Base-by-base conservation (phyloP, 2,113 vertebrate genomes). In the Lepisosteus oculatus region DNA sequence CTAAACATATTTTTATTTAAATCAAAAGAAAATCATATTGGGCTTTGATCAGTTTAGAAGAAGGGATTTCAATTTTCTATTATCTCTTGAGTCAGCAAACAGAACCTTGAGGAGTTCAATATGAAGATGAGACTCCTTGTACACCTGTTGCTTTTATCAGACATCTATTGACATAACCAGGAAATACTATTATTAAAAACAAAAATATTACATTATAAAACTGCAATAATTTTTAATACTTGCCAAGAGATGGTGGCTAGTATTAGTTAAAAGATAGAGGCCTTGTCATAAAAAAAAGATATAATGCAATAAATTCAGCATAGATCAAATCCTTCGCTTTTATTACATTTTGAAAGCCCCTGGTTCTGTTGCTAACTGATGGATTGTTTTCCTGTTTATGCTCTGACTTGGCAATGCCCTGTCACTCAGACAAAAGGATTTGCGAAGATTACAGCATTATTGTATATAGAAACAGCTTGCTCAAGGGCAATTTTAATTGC, bases 401-500 rank as follows among this genome's bases (percentile, higher is more conserved):
- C 80, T 84, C 81, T 87, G 85, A 82, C 82, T 91, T 87, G 80
- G 88, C 80, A 84, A 85, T 89, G 88, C 87, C 84, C 84, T 89
- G 88, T 88, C 89, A 90, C 84, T 85, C 86, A 79, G 85, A 85
- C 81, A 79, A 84, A 93, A 83, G 85, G 88, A 88, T 92, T 89
- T 88, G 89, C 83, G 85, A 90, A 92, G 90, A 93, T 94, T 94
- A 93, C 82, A 71, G 81, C 72, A 86, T 90, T 90, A 84, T 78
- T 64, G 72, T 85, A 81, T 80, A 89, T 84, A 77, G 79, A 87
- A 83, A 70, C 82, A 75, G 83, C 74, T 87, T 83, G 90, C 86
- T 89, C 89, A 78, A 74, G 84, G 93, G 88, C 88, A 90, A 79
- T 89, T 94, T 93, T 93, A 93, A 94, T 94, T 93, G 92, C 85